These are phyloP conservation scores for Chanos chanos DNA, from an alignment of 2,797 vertebrate genomes.

Conservation along the genomic window DNA sequence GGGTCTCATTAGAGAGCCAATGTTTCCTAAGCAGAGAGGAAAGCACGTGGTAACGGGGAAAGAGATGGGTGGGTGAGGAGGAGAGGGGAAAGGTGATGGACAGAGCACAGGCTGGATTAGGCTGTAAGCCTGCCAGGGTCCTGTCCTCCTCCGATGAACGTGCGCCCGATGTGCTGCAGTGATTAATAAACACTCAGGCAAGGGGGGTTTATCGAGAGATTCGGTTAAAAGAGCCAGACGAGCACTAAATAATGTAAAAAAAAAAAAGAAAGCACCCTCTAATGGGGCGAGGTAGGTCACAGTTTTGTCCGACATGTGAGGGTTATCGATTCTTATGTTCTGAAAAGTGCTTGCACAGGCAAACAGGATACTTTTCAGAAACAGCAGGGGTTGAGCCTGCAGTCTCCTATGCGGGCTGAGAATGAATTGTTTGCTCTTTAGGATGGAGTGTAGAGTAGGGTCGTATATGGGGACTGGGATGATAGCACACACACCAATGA, in stretches of 20 bases:
- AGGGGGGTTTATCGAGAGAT: conserved; percentile 34
- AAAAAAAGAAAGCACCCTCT: conserved; percentile 2
- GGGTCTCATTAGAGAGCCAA: conserved; percentile 43
- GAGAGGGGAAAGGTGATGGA: conserved; percentile 45
- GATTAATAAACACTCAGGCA: conserved; percentile 62
- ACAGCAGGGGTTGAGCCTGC: conserved; percentile 11
- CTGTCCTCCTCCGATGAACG: conserved; percentile 63
- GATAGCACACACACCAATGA: conserved; percentile 53
- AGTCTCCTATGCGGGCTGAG: conserved; percentile 38
- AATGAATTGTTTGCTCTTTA: conserved; percentile 44
- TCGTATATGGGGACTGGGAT: conserved; percentile 31
- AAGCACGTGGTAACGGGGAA: conserved; percentile 48
- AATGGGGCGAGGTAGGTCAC: conserved; percentile 32
- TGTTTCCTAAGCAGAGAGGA: conserved; percentile 50
- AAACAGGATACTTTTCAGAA: conserved; percentile 45
- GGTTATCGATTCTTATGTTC: conserved; percentile 38
- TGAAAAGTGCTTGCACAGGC: conserved; percentile 45
- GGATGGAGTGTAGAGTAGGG: conserved; percentile 37
- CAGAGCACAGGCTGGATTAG: conserved; percentile 66
- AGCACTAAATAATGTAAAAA: neutral
- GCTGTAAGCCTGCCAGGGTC: conserved; percentile 63
- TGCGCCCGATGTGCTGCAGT: conserved; percentile 61
- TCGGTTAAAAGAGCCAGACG: conserved; percentile 34
- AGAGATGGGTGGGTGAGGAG: conserved; percentile 49
- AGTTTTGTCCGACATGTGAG: conserved; percentile 27